A percentile compares a stretch with the other conserved stretches of the same genome.
Evolutionary conservation across 2,888 invertebrate genomes (phyloP).

Genomic region (Hypselothyrea guttata): DNA sequence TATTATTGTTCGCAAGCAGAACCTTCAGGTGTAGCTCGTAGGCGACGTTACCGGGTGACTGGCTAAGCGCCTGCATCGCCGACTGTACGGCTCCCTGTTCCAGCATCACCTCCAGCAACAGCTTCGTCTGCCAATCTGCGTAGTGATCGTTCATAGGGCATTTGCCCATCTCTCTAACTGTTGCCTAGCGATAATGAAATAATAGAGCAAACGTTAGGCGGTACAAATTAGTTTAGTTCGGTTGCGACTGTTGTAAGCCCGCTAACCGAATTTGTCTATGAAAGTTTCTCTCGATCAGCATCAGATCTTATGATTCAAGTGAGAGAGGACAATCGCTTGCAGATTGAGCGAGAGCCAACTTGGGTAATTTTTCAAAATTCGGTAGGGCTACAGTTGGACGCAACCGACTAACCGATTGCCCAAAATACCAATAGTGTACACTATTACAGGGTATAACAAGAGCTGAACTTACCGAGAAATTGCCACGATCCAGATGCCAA

Average conservation of each 20-base stretch:
- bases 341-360: constrained; percentile 6
- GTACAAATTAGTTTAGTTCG: too few relatives aligned
- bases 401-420: too few relatives aligned
- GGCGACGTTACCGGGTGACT: constrained; percentile 68
- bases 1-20: constrained; percentile 77
- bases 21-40: constrained; percentile 73
- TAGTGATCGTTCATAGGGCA: constrained; percentile 46
- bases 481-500: constrained; percentile 7
- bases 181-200: too few relatives aligned
- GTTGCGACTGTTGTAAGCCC: too few relatives aligned
- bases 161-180: too few relatives aligned
- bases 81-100: constrained; percentile 62
- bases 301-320: too few relatives aligned
- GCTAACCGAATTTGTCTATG: too few relatives aligned
- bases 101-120: constrained; percentile 77
- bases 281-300: too few relatives aligned
- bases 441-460: too few relatives aligned
- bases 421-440: too few relatives aligned
- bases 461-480: constrained; percentile 6
- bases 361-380: too few relatives aligned
- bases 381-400: not conserved
- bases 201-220: too few relatives aligned
- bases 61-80: constrained; percentile 74
- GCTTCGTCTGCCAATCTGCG: constrained; percentile 78
- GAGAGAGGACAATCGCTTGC: constrained; percentile 18